These are phyloP conservation scores for Contarinia nasturtii DNA, from an alignment of 1,140 invertebrate species.

Conservation along the genomic window DNA sequence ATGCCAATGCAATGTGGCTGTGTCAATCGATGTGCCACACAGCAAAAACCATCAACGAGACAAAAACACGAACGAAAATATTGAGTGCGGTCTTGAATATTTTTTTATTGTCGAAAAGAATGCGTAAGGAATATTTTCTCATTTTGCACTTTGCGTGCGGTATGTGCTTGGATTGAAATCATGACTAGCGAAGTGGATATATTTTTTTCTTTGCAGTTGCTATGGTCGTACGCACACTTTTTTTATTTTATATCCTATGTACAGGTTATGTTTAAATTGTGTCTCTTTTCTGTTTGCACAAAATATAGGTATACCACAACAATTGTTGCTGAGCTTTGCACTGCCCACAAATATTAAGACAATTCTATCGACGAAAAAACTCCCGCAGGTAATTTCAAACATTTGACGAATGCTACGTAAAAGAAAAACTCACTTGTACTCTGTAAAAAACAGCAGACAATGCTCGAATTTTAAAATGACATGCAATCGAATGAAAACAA, in stretches of 20 bases:
- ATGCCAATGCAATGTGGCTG: too few species aligned
- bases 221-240: background rate
- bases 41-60: too few species aligned
- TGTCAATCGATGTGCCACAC: too few species aligned
- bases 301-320: constrained; percentile 20
- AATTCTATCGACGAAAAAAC: constrained; percentile 32
- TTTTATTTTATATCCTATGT: background rate
- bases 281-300: background rate
- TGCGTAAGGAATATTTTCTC: too few species aligned
- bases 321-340: constrained; percentile 27
- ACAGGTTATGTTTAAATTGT: constrained; percentile 2
- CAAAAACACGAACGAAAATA: too few species aligned
- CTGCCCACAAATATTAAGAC: constrained; percentile 35
- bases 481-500: too few species aligned
- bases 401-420: background rate
- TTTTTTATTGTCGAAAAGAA: too few species aligned
- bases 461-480: background rate
- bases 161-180: too few species aligned
- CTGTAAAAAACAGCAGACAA: too few species aligned
- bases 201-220: background rate
- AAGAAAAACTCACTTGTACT: background rate
- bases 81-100: too few species aligned
- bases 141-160: too few species aligned
- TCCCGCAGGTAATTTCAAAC: constrained; percentile 14
- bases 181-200: background rate